Conservation (phyloP, 2,113 vertebrate species). For the Anhinga rufa region DNA sequence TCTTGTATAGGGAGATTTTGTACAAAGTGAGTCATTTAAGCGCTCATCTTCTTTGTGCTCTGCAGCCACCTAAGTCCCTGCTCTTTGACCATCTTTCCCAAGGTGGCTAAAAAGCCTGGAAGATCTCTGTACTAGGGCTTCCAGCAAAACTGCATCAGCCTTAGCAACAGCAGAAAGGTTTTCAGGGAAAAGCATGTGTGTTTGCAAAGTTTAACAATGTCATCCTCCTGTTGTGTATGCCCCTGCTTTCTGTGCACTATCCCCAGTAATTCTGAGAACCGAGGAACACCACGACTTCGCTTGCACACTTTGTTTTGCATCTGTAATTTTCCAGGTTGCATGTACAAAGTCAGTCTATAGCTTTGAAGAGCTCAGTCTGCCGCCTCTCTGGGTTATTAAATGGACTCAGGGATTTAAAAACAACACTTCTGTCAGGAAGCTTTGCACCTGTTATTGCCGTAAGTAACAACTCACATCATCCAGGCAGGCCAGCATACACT, state of each 20-base stretch:
- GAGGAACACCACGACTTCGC: not conserved
- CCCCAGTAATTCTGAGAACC: not conserved
- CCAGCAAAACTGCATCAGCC: not conserved
- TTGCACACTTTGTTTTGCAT: not conserved
- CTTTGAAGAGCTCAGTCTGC: not conserved
- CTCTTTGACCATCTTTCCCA: not conserved
- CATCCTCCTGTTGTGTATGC: not conserved
- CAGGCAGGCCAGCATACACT: not conserved
- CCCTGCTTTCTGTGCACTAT: not conserved
- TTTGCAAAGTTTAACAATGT: not conserved
- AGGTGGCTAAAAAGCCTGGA: not conserved
- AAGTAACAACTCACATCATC: not conserved
- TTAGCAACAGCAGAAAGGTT: not conserved
- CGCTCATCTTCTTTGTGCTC: not conserved
- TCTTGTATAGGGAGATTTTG: not conserved
- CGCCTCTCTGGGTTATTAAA: not conserved
- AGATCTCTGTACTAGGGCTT: not conserved
- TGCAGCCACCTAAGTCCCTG: not conserved
- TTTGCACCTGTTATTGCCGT: not conserved
- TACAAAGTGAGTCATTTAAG: not conserved
- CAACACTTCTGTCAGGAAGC: not conserved
- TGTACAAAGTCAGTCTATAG: accelerated
- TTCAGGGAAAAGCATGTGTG: not conserved
- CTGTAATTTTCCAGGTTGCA: not conserved
- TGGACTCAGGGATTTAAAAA: not conserved